These are phyloP conservation scores for Theropithecus gelada DNA, from an alignment of 2,113 vertebrate species.

Conservation along the genomic window DNA sequence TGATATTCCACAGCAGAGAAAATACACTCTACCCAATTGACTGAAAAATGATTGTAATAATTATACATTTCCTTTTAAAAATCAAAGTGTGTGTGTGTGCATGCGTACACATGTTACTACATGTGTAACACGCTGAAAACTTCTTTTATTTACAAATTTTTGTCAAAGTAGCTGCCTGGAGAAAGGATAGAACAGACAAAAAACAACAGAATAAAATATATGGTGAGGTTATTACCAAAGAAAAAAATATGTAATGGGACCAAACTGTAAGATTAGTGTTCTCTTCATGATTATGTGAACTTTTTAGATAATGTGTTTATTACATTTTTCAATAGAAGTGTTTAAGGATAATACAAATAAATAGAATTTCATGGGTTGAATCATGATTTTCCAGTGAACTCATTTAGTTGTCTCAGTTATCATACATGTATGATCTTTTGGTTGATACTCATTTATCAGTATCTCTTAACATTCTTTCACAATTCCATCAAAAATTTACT, in stretches of 20 bases:
- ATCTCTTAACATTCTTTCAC: not conserved
- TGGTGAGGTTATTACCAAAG: not conserved
- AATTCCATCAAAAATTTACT: not conserved
- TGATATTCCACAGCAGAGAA: not conserved
- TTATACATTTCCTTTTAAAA: not conserved
- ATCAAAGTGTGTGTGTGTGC: not conserved
- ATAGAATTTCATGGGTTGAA: not conserved
- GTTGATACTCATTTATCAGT: not conserved
- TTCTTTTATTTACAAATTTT: not conserved
- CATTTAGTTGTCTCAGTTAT: not conserved
- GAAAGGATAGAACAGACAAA: not conserved
- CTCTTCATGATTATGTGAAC: not conserved
- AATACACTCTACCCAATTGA: not conserved
- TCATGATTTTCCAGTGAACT: conserved; percentile 15
- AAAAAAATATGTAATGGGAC: not conserved
- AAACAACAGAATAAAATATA: not conserved
- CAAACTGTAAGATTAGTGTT: not conserved
- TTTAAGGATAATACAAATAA: not conserved
- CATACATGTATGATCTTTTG: not conserved
- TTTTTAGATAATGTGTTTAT: not conserved
- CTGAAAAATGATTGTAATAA: not conserved
- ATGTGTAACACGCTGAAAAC: not conserved
- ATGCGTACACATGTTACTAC: not conserved
- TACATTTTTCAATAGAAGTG: not conserved
- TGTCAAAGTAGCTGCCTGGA: not conserved